A percentile compares a stretch with the other conserved stretches of the same genome.
Conservation (phyloP, 2,113 vertebrate genomes). For the Gallinago jamesoni region DNA sequence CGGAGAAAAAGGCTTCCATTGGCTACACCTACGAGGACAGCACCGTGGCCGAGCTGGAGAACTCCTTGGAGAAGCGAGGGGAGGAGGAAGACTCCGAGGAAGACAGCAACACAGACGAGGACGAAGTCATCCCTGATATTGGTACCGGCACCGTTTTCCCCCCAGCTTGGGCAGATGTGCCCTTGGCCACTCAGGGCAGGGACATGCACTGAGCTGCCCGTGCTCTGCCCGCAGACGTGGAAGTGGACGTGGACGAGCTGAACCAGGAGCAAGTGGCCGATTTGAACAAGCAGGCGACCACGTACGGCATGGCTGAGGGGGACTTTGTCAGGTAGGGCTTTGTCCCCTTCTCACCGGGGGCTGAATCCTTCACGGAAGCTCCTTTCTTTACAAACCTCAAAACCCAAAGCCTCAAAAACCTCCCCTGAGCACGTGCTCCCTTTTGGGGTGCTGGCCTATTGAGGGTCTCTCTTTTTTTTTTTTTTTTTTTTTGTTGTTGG, state of each 20-base stretch:
- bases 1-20: slow-evolving; percentile 92
- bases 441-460: not conserved
- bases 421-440: not conserved
- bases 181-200: fast-evolving
- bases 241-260: slow-evolving; percentile 94
- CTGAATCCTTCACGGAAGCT: fast-evolving
- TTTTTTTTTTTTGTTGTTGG: not conserved
- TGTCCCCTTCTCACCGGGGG: not conserved
- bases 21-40: slow-evolving; percentile 97
- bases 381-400: no score
- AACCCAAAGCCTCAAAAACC: not conserved
- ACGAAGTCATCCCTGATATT: slow-evolving; percentile 95
- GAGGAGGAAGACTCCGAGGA: slow-evolving; percentile 91
- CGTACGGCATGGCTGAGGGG: slow-evolving; percentile 94
- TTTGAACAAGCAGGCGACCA: slow-evolving; percentile 91
- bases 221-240: slow-evolving; percentile 80
- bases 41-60: slow-evolving; percentile 85
- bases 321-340: slow-evolving; percentile 89
- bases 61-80: slow-evolving; percentile 76
- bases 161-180: fast-evolving
- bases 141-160: slow-evolving; percentile 64
- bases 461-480: no score
- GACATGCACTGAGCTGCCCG: not conserved
- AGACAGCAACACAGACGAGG: slow-evolving; percentile 92
- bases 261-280: slow-evolving; percentile 91